Evolutionary conservation across 2,797 vertebrate species (phyloP), one percentile per base, ranked within the genome.

Genomic region (Danionella dracula): DNA sequence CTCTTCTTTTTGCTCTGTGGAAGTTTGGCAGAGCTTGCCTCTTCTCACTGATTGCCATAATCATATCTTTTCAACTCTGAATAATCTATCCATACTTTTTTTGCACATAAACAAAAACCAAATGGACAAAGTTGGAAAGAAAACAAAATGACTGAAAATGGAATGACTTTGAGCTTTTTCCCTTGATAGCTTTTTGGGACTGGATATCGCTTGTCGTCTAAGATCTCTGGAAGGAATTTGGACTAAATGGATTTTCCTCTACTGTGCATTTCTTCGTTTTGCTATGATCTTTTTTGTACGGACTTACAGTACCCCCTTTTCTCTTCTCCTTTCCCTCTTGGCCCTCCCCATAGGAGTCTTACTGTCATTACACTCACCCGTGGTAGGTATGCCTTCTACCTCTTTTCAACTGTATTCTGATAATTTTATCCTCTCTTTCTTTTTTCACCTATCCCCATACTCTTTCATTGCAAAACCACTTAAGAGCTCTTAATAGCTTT

Each of bases 361-460:
- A 80, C 82, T 75, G 81, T 81, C 79, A 85, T 78, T 83, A 72
- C 83, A 79, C 61, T 71, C 73, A 75, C 79, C 71, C 75, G 68
- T 72, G 81, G 73, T 79, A 81, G 76, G 75, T 83, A 84, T 71
- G 79, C 19, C 55, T 29, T 37, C 49, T 45, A 2, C 12, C 23
- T 44, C 2, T 38, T 9, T 40, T 45, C 17, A 19, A 23, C 27
- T 35, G 16, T n/a, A 13, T 16, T 59, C 15, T 34, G 3, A 5
- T 46, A 13, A 35, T 17, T 40, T 45, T 41, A 16, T 51, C 35
- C 34, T 35, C 45, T 49, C n/a, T 40, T 51, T 51, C 29, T 59
- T 64, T 54, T 34, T 15, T 35, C 35, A 27, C n/a, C 41, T 15
- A 62, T 17, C 38, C 10, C 19, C 59, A 55, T 21, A 17, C 41